These are phyloP conservation scores for Drosophila bunnanda DNA, from an alignment of 2,888 invertebrate genomes.

Conservation along the genomic window DNA sequence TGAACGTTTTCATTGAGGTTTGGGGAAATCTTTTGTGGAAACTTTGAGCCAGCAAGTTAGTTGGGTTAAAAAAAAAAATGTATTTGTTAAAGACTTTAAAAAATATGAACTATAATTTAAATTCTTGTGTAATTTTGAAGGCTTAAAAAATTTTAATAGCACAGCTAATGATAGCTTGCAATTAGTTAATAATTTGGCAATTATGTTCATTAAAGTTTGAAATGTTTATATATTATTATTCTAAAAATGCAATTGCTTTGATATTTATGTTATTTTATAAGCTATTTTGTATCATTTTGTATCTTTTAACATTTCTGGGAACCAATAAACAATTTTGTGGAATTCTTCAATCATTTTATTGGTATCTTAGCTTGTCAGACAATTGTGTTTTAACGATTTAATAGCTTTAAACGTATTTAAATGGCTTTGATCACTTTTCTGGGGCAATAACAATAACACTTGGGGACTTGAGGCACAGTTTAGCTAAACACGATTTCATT, in stretches of 20 bases:
- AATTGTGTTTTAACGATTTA: conserved; percentile 9
- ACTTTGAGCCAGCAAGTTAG: background rate
- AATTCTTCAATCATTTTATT: conserved; percentile 8
- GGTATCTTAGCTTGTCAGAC: background rate
- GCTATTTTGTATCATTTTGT: background rate
- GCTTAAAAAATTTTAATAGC: too few species aligned
- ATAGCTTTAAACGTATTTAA: conserved; percentile 1
- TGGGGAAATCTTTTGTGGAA: background rate
- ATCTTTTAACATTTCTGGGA: background rate
- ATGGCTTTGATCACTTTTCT: conserved; percentile 5
- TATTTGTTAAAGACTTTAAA: background rate
- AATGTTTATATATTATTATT: background rate
- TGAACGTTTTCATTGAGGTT: background rate
- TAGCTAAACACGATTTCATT: conserved; percentile 6
- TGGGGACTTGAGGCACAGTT: conserved; percentile 1
- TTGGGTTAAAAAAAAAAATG: background rate
- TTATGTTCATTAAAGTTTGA: background rate
- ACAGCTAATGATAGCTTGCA: background rate
- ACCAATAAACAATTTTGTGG: conserved; percentile 1
- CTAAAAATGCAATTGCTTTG: background rate
- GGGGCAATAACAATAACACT: conserved; percentile 10
- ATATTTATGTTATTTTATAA: background rate
- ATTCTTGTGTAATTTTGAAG: background rate
- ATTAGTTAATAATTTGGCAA: background rate
- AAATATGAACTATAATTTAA: background rate